Percentiles rank a stretch among this genome's conserved stretches.
These are phyloP conservation scores for Illadopsis cleaveri DNA, from an alignment of 2,113 vertebrate species.

Conservation along the genomic window DNA sequence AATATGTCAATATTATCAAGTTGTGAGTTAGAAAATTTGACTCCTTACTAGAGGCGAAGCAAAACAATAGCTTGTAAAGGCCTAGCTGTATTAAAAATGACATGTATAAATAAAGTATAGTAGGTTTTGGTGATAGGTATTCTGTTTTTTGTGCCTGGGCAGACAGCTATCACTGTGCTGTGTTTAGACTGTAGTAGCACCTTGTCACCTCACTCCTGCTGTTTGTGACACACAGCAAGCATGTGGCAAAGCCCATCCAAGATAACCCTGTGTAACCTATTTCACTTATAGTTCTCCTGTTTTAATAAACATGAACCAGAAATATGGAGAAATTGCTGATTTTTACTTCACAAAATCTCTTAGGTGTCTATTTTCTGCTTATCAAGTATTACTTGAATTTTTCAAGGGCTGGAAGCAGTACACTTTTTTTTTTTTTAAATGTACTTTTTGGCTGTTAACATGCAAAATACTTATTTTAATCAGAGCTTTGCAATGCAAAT, in stretches of 20 bases:
- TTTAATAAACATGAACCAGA: background rate
- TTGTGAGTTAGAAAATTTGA: background rate
- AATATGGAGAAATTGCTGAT: background rate
- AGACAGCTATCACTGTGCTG: background rate
- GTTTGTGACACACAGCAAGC: background rate
- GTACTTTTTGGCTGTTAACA: background rate
- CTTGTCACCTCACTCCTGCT: background rate
- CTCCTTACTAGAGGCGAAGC: background rate
- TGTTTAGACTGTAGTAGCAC: background rate
- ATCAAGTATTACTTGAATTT: background rate
- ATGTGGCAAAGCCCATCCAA: background rate
- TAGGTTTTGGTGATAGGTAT: background rate
- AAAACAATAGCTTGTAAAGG: background rate
- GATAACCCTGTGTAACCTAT: background rate
- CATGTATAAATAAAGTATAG: background rate
- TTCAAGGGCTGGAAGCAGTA: background rate
- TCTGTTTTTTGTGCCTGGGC: background rate
- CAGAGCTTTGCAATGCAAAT: background rate
- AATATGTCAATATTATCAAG: background rate
- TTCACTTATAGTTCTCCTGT: background rate
- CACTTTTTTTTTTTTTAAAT: background rate
- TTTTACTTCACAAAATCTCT: background rate
- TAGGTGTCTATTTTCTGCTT: background rate
- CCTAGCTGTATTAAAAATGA: background rate
- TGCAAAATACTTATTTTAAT: background rate